Percentiles rank a stretch among this genome's conserved stretches.
phyloP scores from a whole-genome alignment of 1,140 invertebrate species.

The Drosophila insularis region DNA sequence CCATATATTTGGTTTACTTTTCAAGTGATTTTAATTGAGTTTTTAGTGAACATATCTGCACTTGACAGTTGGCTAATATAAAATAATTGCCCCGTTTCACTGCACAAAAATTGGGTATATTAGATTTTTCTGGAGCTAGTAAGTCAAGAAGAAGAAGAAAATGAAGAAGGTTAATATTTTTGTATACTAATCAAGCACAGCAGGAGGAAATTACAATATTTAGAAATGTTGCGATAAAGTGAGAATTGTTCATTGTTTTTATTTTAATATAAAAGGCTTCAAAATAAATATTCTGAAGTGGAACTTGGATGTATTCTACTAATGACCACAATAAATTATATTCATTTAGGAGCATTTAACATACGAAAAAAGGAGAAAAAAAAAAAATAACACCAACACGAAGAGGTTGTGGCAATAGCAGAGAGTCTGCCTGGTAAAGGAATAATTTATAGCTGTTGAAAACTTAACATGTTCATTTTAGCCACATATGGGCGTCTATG shows the following conservation, averaged over 20 bases:
- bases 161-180: too few species aligned
- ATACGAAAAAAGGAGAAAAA: slow-evolving; percentile 53
- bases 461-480: slow-evolving; percentile 78
- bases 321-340: slow-evolving; percentile 80
- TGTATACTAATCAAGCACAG: too few species aligned
- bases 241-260: background rate
- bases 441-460: slow-evolving; percentile 79
- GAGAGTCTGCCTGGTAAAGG: slow-evolving; percentile 63
- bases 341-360: slow-evolving; percentile 77
- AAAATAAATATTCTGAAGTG: background rate
- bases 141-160: too few species aligned
- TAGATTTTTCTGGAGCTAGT: background rate
- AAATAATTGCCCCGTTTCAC: background rate
- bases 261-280: slow-evolving; percentile 3
- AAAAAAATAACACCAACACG: background rate
- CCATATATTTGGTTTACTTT: background rate
- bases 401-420: slow-evolving; percentile 19
- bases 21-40: background rate
- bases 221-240: too few species aligned
- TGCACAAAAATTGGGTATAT: background rate
- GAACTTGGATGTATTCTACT: slow-evolving; percentile 22
- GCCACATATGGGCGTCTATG: slow-evolving; percentile 63
- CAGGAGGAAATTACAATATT: too few species aligned
- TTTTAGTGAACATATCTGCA: background rate
- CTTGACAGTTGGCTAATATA: background rate